Base-by-base conservation (phyloP, 92 coral and sea anemone species). In the Pocillopora meandrina region DNA sequence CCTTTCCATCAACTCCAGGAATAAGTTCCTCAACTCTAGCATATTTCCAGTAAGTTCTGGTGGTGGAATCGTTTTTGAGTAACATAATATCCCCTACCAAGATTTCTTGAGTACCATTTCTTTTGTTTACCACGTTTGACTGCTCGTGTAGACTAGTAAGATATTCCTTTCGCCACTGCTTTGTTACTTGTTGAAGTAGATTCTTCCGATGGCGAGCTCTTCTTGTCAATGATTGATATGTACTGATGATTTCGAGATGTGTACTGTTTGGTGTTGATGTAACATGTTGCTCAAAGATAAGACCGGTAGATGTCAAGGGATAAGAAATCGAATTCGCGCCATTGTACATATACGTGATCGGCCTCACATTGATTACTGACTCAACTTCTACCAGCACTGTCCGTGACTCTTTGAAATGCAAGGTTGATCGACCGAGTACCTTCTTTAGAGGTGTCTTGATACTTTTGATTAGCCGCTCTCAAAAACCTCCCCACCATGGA, bases 121-220 rank as follows among this genome's bases (percentile, higher is more conserved):
- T 56, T 23, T 75, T 84, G 67, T 61, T 23, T 23, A 14, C 56
- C 18, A 7, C 2, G 7, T 18, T 62, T 23, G 75, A 63, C 13
- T 84, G 82, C 16, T 73, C 81, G 9, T 76, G 63, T 13, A 86
- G 21, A 81, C 90, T 72, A 21, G 76, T 83, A 11, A 90, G 82
- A 69, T 87, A 87, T 18, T 91, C 93, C 72, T 83, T 84, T 73
- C 85, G 87, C 93, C 91, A 84, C 65, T 79, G 91, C 31, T 74
- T 87, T n/a, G 91, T 56, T 16, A 87, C 52, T 61, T 80, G 84
- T 52, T 73, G 89, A 19, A 90, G 77, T n/a, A 87, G 66, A 56
- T 91, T 91, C 68, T 82, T 78, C 65, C 87, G 89, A 79, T 87
- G 89, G 47, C 86, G 85, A 19, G 68, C 35, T 55, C 87, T 91